Evolutionary conservation across 2,113 vertebrate species (phyloP).

Genomic region (Tautogolabrus adspersus): DNA sequence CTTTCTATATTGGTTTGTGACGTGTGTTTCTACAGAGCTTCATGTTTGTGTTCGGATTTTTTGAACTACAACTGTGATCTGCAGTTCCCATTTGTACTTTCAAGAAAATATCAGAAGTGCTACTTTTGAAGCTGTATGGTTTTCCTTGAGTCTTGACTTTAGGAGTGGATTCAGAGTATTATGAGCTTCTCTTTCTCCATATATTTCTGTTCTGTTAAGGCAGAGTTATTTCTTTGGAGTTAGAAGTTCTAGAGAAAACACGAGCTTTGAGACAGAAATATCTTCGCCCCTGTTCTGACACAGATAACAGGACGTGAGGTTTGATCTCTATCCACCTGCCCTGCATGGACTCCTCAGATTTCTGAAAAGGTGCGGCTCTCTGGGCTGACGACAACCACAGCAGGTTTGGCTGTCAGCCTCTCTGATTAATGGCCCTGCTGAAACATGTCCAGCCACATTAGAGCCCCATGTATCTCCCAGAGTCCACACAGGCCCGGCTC

Average conservation of each 20-base stretch:
- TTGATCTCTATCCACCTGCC: conserved; percentile 56
- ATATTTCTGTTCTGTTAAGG: background rate
- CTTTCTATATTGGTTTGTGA: background rate
- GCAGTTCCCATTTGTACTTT: conserved; percentile 10
- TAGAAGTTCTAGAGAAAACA: conserved; percentile 2
- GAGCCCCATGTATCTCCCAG: conserved; percentile 92
- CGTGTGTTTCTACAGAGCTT: background rate
- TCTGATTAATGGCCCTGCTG: conserved; percentile 96
- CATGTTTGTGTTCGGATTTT: background rate
- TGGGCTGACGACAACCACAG: conserved; percentile 60
- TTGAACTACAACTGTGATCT: background rate
- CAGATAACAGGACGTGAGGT: conserved; percentile 4
- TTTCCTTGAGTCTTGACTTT: too few species aligned
- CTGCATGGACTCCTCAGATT: conserved; percentile 55
- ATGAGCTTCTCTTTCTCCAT: background rate
- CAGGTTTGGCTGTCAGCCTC: conserved; percentile 85
- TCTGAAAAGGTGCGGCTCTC: conserved; percentile 54
- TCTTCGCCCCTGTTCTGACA: conserved; percentile 13
- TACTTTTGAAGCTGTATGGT: background rate
- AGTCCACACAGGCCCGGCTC: conserved; percentile 91
- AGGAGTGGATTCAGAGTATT: background rate
- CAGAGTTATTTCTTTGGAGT: conserved; percentile 1
- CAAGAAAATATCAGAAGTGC: background rate
- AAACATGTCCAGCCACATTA: conserved; percentile 95
- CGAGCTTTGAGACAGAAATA: conserved; percentile 21